Base-by-base conservation (phyloP, 2,797 vertebrate species). In the Parauchenoglanis punctatus region DNA sequence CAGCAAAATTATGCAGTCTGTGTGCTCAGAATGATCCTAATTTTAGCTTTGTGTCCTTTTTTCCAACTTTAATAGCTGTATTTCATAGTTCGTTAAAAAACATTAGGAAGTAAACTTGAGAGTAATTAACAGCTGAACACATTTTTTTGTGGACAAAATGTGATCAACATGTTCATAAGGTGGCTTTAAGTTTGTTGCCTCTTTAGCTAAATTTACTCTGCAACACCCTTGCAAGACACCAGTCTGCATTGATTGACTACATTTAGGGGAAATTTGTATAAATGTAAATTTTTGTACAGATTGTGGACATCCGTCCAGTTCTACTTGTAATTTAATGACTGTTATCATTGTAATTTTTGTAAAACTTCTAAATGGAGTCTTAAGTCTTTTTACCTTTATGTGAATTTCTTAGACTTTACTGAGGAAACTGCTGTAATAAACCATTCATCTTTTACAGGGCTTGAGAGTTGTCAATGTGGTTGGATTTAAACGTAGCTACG, bases 401-500 rank as follows among this genome's bases (percentile, higher is more conserved):
- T 49, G 44, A 35, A 58, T 80, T 67, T 52, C 44, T 67, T 81
- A 56, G 25, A 49, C 17, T 83, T 75, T 83, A 10, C 5, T 1
- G 40, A 49, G 17, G 59, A n/a, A 63, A 28, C 18, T 52, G n/a
- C 15, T 44, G 1, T 81, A 85, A 54, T 75, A n/a, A 40, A 2
- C 46, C 31, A 49, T 18, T 44, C 11, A 61, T 40, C 44, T 18
- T 86, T 89, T 88, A 83, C 88, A 96, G 96, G 96, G 95, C 0
- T 91, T 95, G 93, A 93, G 95, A 81, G 96, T 96, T 1, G 95
- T 96, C 54, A 96, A 95, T 88, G 91, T 96, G 1, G 86, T 94
- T 1, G 96, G 95, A 5, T 96, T 96, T 90, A 94, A 94, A 58
- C 93, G 95, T 85, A 94, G 95, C 0, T 93, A 94, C 68, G 94